phyloP scores from a whole-genome alignment of 2,797 vertebrate species.

The Melanotaenia nigrans region DNA sequence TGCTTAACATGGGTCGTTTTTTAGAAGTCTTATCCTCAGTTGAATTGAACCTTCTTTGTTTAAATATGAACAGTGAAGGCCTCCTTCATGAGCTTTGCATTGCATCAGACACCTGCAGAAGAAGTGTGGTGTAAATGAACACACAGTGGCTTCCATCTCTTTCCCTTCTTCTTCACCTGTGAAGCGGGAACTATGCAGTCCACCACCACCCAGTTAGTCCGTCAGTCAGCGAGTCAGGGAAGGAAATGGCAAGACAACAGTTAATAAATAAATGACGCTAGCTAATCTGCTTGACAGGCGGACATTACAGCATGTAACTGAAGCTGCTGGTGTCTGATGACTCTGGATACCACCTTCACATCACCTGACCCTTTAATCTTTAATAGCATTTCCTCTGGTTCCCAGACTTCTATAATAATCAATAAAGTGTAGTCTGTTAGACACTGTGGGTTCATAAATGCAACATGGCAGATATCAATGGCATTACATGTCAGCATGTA shows the following conservation, averaged over 20 bases:
- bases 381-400: constrained; percentile 79
- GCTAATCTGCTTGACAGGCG: constrained; percentile 81
- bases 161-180: constrained; percentile 59
- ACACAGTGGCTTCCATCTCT: constrained; percentile 33
- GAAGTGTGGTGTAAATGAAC: constrained; percentile 42
- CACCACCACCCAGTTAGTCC: constrained; percentile 19
- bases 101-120: constrained; percentile 6
- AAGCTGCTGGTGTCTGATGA: constrained; percentile 80
- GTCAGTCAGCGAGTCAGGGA: constrained; percentile 43
- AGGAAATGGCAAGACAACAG: constrained; percentile 71
- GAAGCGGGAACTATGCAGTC: constrained; percentile 39
- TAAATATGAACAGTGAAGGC: constrained; percentile 1
- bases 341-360: constrained; percentile 81
- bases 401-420: constrained; percentile 68
- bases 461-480: constrained; percentile 54
- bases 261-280: constrained; percentile 85
- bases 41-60: not conserved
- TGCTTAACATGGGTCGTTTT: not conserved
- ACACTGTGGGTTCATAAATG: constrained; percentile 55
- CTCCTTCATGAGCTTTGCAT: not conserved
- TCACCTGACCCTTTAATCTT: constrained; percentile 83
- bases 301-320: constrained; percentile 80
- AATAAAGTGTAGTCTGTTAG: constrained; percentile 70
- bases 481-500: constrained; percentile 24
- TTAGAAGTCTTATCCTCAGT: not conserved